A percentile compares a stretch with the other conserved stretches of the same genome.
Conservation (phyloP, 2,113 vertebrate species). For the Stictonetta naevosa region DNA sequence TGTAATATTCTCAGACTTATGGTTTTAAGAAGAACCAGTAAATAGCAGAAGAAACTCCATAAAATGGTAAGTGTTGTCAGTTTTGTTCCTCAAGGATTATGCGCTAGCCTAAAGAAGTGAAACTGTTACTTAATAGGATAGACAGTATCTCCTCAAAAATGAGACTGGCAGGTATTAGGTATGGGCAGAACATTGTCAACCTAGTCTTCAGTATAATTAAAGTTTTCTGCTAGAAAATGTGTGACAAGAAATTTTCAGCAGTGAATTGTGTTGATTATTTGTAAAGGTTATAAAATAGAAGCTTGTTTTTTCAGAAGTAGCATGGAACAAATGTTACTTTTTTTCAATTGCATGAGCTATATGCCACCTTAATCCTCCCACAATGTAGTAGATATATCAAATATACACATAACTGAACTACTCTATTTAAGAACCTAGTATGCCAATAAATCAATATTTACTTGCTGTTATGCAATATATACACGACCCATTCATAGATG, state of each 20-base stretch:
- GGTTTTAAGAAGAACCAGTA: constrained; percentile 24
- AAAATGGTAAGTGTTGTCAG: not conserved
- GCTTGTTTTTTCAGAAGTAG: not conserved
- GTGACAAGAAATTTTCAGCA: not conserved
- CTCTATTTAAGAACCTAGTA: not conserved
- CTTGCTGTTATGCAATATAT: not conserved
- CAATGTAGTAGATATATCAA: not conserved
- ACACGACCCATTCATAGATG: not conserved
- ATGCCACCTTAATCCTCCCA: not conserved
- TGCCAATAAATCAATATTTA: constrained; percentile 28
- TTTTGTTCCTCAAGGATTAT: not conserved
- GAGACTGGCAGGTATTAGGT: rapidly evolving
- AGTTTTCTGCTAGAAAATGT: not conserved
- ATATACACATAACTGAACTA: not conserved
- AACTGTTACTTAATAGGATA: constrained; percentile 8
- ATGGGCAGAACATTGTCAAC: not conserved
- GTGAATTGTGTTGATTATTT: not conserved
- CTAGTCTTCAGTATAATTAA: not conserved
- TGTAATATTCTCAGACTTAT: constrained; percentile 4
- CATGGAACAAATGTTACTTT: not conserved
- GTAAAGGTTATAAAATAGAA: not conserved
- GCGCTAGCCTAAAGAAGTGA: not conserved
- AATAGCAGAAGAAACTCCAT: not conserved
- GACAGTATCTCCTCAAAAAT: not conserved
- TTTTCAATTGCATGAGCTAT: not conserved